Percentiles rank a stretch among this genome's conserved stretches.
Evolutionary conservation across 2,797 vertebrate species (phyloP).

Genomic region (Cichlasoma orientale): DNA sequence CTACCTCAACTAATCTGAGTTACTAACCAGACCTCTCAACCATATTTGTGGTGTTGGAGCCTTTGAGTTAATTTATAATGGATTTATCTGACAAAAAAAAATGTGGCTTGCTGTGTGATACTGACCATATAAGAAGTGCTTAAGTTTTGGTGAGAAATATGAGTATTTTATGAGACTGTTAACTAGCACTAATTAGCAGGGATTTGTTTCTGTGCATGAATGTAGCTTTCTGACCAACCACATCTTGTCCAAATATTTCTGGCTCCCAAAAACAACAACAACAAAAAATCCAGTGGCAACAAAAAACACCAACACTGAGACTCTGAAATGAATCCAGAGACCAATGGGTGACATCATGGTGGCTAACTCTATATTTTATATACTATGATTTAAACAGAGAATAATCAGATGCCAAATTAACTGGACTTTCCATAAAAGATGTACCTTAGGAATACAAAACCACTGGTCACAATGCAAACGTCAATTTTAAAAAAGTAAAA

Average conservation of each 20-base stretch:
- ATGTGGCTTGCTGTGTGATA: background rate
- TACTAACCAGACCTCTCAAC: background rate
- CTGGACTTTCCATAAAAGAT: background rate
- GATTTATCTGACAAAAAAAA: background rate
- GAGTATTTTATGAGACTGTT: background rate
- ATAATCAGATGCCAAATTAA: background rate
- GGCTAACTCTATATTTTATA: no score
- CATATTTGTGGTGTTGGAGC: background rate
- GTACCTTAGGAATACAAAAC: background rate
- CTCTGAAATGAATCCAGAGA: no score
- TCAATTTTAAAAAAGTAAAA: background rate
- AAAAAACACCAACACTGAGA: no score
- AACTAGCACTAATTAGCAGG: background rate
- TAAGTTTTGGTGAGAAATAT: background rate
- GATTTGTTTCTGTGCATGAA: background rate
- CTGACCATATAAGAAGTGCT: background rate
- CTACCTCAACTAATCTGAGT: background rate
- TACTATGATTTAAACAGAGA: background rate
- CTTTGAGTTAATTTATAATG: background rate
- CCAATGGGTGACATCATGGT: no score
- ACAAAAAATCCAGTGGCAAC: no score
- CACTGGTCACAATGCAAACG: background rate
- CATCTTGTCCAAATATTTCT: rapidly evolving
- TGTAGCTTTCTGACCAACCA: background rate
- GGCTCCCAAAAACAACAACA: no score